Percentiles rank a stretch among this genome's conserved stretches.
Evolutionary conservation across 2,113 vertebrate genomes (phyloP).

Genomic region (Catharus minimus): DNA sequence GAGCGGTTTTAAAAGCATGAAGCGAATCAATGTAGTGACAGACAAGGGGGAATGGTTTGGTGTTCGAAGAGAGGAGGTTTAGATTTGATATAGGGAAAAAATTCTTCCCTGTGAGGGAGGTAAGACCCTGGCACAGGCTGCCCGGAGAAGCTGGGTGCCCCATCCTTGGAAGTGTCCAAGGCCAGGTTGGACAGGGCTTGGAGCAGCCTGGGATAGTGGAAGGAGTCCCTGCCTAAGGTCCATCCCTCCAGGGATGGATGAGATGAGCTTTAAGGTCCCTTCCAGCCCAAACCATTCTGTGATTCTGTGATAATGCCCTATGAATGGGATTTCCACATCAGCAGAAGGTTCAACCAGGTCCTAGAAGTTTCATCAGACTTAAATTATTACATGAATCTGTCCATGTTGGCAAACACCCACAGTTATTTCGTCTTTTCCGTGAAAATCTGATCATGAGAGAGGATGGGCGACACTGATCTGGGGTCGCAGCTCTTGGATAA

Average conservation of each 20-base stretch:
- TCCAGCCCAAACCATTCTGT: not conserved
- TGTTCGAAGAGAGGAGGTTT: not conserved
- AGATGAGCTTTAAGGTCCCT: not conserved
- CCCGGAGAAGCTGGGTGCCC: not conserved
- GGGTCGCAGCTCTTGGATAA: not conserved
- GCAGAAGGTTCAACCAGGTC: not conserved
- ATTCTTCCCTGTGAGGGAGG: not conserved
- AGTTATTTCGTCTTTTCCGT: not conserved
- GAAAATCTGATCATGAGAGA: not conserved
- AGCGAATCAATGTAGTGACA: not conserved
- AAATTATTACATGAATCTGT: not conserved
- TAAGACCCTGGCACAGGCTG: not conserved
- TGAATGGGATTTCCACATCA: rapidly evolving
- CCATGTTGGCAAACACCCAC: not conserved
- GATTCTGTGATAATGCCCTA: not conserved
- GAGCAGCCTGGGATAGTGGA: rapidly evolving
- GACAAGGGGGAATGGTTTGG: not conserved
- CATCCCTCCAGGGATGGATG: not conserved
- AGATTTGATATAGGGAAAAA: not conserved
- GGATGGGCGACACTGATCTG: not conserved
- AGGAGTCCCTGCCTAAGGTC: not conserved
- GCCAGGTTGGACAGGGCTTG: rapidly evolving
- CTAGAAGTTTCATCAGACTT: not conserved
- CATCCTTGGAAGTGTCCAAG: not conserved
- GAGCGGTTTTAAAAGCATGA: not conserved